These are phyloP conservation scores for Cydia amplana DNA, from an alignment of 1,140 invertebrate genomes.

Conservation along the genomic window DNA sequence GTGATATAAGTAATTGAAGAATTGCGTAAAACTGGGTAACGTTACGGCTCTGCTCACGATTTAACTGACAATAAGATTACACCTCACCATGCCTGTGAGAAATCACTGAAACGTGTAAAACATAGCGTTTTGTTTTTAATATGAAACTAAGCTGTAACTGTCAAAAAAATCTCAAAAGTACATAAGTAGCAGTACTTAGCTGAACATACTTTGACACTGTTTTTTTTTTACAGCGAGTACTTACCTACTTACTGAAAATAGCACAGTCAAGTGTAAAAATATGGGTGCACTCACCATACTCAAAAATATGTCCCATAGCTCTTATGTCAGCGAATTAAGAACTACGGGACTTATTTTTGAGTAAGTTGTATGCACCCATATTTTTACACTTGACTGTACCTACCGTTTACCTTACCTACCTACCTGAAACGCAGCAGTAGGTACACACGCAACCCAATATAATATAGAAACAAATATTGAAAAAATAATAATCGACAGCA, in stretches of 20 bases:
- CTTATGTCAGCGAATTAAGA: too few relatives aligned
- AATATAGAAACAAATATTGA: neutral
- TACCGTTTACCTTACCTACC: too few relatives aligned
- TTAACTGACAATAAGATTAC: neutral
- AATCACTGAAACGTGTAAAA: neutral
- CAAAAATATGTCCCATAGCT: too few relatives aligned
- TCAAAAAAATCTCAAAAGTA: neutral
- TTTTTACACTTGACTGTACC: too few relatives aligned
- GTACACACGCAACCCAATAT: neutral
- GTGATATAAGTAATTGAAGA: constrained; percentile 8
- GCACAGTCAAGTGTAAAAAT: too few relatives aligned
- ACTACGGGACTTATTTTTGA: too few relatives aligned
- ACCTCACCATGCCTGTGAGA: neutral
- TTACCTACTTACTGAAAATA: too few relatives aligned
- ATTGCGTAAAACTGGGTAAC: neutral
- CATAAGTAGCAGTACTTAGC: neutral
- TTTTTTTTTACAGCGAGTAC: too few relatives aligned
- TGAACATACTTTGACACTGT: too few relatives aligned
- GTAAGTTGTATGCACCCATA: too few relatives aligned
- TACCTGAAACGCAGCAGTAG: neutral
- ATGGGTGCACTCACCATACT: too few relatives aligned
- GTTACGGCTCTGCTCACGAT: neutral
- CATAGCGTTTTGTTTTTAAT: neutral
- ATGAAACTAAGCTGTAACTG: neutral
- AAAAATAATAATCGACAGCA: neutral